These are phyloP conservation scores for Anguilla rostrata DNA, from an alignment of 2,113 vertebrate species.

Conservation along the genomic window DNA sequence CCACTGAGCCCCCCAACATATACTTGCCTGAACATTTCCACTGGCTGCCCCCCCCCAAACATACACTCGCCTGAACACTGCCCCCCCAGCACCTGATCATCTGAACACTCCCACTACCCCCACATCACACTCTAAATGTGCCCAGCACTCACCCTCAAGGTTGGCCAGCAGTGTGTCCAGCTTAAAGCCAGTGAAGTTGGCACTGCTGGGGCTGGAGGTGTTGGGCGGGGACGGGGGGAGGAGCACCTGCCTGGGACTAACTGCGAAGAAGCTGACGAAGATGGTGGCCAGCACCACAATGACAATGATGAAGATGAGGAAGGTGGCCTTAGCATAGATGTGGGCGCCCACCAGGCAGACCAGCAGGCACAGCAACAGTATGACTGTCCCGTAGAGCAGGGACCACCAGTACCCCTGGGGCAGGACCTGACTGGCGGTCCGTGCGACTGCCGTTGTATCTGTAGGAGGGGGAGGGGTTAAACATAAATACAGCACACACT, in stretches of 20 bases:
- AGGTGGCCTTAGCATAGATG: constrained; percentile 88
- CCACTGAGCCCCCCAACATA: no score
- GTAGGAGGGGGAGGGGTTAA: not conserved
- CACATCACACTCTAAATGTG: not conserved
- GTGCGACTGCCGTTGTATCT: constrained; percentile 36
- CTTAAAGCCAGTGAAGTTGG: constrained; percentile 83
- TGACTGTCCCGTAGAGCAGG: constrained; percentile 74
- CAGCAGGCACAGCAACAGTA: constrained; percentile 79
- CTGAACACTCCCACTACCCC: not conserved
- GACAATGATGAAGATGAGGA: constrained; percentile 87
- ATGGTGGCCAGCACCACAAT: constrained; percentile 75
- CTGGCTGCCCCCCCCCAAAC: no score
- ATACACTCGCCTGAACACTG: no score
- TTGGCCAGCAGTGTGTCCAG: constrained; percentile 76
- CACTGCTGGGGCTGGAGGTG: constrained; percentile 38
- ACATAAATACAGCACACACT: not conserved
- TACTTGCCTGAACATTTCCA: no score
- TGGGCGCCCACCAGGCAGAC: constrained; percentile 85
- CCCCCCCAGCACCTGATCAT: no score
- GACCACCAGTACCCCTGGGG: constrained; percentile 85
- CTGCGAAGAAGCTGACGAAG: constrained; percentile 83
- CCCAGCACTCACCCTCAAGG: constrained; percentile 67
- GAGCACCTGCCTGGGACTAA: constrained; percentile 55
- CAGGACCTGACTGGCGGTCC: constrained; percentile 60
- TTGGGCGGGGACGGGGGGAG: constrained; percentile 48